phyloP scores from a whole-genome alignment of 1,140 invertebrate genomes.

The Oscheius sp. region DNA sequence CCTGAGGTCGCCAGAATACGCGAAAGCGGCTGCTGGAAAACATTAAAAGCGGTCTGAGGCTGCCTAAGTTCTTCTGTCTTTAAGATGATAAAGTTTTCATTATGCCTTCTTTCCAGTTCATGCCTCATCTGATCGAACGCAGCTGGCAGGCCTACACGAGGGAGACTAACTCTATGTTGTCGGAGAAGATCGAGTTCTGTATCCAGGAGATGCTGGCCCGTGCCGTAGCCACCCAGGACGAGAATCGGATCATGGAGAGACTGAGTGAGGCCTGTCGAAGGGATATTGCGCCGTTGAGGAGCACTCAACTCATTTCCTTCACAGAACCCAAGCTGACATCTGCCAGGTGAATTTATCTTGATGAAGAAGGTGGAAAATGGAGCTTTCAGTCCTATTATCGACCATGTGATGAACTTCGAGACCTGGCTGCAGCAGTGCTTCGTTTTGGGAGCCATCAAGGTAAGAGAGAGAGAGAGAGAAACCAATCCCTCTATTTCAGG shows the following conservation, averaged over 20 bases:
- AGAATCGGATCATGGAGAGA: not conserved
- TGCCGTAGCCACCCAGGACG: not conserved
- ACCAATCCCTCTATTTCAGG: too few species aligned
- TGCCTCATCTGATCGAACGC: constrained; percentile 1
- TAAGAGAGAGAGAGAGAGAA: not conserved
- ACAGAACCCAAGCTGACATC: not conserved
- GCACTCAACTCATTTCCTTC: not conserved
- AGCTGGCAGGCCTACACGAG: not conserved
- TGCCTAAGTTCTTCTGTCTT: not conserved
- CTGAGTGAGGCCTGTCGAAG: constrained; percentile 1
- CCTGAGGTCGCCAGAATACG: too few species aligned
- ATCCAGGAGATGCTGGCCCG: constrained; percentile 11
- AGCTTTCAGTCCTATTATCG: not conserved
- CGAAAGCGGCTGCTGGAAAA: too few species aligned
- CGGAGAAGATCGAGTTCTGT: not conserved
- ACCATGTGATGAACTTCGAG: not conserved
- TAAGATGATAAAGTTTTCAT: not conserved
- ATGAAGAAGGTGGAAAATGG: not conserved
- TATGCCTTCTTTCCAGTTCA: constrained; percentile 8
- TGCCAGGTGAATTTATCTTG: not conserved
- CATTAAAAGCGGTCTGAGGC: too few species aligned
- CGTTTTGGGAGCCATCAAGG: not conserved
- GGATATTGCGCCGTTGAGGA: constrained; percentile 11
- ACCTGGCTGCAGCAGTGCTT: constrained; percentile 19
- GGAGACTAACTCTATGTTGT: not conserved